phyloP scores from a whole-genome alignment of 2,113 vertebrate species.

The Forbesichthys agassizii region DNA sequence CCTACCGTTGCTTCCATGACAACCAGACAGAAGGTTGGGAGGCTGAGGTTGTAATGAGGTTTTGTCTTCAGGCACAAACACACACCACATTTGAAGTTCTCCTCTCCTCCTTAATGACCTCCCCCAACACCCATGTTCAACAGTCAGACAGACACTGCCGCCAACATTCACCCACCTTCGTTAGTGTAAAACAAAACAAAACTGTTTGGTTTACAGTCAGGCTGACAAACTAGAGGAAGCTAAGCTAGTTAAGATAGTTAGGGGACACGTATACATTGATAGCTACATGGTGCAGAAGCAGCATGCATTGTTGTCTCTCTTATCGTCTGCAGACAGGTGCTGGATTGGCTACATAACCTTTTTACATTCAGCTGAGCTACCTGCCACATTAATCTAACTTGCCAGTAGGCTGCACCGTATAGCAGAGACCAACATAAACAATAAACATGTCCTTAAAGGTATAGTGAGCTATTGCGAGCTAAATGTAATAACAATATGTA shows the following conservation, averaged over 20 bases:
- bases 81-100: slow-evolving; percentile 13
- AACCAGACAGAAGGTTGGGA: slow-evolving; percentile 63
- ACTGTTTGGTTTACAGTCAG: slow-evolving; percentile 21
- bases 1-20: slow-evolving; percentile 61
- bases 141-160: slow-evolving; percentile 15
- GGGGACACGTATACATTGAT: too few species aligned
- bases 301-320: background rate
- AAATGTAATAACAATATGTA: too few species aligned
- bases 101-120: slow-evolving; percentile 34
- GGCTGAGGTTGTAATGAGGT: slow-evolving; percentile 58
- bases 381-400: background rate
- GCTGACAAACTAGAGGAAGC: background rate
- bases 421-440: background rate
- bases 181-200: slow-evolving; percentile 21
- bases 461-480: too few species aligned
- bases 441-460: background rate
- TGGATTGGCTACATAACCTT: background rate
- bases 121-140: slow-evolving; percentile 12
- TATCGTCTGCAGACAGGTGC: background rate
- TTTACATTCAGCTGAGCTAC: slow-evolving; percentile 32
- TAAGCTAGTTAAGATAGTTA: too few species aligned
- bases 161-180: slow-evolving; percentile 6
- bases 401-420: background rate
- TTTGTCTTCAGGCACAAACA: slow-evolving; percentile 48
- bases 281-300: too few species aligned